These are phyloP conservation scores for Campylomormyrus numenius DNA, from an alignment of 2,113 vertebrate genomes.

Conservation along the genomic window DNA sequence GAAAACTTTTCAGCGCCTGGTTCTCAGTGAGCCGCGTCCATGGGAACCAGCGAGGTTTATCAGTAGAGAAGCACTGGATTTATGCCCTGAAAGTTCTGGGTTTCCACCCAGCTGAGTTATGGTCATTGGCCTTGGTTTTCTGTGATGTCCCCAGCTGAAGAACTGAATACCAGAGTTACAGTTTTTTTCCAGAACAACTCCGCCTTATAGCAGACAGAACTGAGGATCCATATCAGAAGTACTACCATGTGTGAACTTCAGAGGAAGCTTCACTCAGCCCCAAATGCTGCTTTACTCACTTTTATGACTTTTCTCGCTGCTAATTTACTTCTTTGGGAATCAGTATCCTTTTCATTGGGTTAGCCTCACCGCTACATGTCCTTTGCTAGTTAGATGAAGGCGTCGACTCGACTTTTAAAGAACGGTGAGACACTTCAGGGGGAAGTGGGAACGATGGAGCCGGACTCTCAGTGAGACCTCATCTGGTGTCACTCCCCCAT, in stretches of 20 bases:
- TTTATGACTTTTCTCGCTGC: background rate
- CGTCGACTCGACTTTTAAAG: background rate
- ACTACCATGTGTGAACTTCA: background rate
- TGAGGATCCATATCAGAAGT: background rate
- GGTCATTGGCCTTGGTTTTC: background rate
- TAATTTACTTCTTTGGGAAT: background rate
- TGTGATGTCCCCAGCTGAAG: background rate
- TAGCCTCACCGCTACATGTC: background rate
- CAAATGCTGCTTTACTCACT: background rate
- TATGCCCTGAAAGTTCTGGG: background rate
- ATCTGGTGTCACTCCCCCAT: background rate
- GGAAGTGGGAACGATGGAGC: background rate
- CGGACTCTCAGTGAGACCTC: background rate
- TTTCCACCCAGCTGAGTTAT: background rate
- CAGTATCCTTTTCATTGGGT: background rate
- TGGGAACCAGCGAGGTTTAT: background rate
- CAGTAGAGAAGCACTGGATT: background rate
- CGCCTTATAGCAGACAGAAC: background rate
- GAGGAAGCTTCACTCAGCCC: background rate
- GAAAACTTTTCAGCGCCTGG: background rate
- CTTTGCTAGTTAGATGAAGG: background rate
- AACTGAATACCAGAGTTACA: slow-evolving; percentile 5
- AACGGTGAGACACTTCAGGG: background rate
- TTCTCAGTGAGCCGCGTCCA: background rate
- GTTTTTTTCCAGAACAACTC: slow-evolving; percentile 3